Base-by-base conservation (phyloP, 2,797 vertebrate genomes). In the Falco novaeseelandiae region DNA sequence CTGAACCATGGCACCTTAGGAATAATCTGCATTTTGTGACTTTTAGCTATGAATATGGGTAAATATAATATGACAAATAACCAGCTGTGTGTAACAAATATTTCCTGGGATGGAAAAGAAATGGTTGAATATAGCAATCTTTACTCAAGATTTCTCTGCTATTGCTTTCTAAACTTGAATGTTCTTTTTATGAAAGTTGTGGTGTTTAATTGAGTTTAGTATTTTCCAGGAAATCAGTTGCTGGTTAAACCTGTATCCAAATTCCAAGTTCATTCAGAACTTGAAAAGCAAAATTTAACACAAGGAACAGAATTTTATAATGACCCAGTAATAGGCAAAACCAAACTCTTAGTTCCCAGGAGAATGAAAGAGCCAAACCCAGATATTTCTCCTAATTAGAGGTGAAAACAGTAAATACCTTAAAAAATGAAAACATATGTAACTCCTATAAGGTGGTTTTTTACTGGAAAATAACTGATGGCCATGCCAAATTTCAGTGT, bases 391-490 rank as follows among this genome's bases (percentile, higher is more conserved):
- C 80, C 69, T 93, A 96, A 95, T 96, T 96, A 94, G 84, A 96
- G 94, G 90, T 93, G 92, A 96, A 97, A 97, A 97, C 73, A 90
- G 95, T 94, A 94, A 97, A 97, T 83, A 74, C 66, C 79, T 90
- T 48, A 55, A 91, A 95, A 97, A 97, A 93, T 73, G 84, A 90
- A 96, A 91, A 93, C 90, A 88, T 27, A 95, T 95, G 96, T 49
- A 81, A 80, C 66, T 96, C 65, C 93, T 91, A 46, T 62, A 95
- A 93, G 95, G 94, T 96, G 38, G 38, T 81, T 90, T 96, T 96
- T 97, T 83, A 94, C 95, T 98, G 97, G 96, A 97, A 98, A 97
- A 96, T 84, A 96, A 95, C 81, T 92, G 87, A 65, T 76, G 81
- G 84, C 69, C 23, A 55, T 72, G 94, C 94, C 95, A 95, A 58